Base-by-base conservation (phyloP, 1,140 invertebrate genomes). In the Halesus radiatus region DNA sequence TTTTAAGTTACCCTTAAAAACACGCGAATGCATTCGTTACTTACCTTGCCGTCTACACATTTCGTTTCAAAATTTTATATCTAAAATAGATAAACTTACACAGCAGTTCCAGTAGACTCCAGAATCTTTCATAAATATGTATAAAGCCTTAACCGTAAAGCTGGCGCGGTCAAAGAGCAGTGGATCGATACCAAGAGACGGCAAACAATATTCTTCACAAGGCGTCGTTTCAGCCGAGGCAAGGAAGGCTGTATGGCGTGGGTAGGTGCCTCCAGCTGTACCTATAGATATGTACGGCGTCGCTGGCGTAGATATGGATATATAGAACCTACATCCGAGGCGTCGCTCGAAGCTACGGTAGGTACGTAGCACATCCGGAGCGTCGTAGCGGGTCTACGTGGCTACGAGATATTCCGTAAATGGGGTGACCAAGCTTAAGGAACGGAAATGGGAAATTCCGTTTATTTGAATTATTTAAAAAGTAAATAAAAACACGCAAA, bases 351-450 rank as follows among this genome's bases (percentile, higher is more conserved):
- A 32, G 62, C 62, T 26, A 29, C 37, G 37, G 37, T 45, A 13
- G 37, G 37, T 10, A 45, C 37, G 37, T 45, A 45, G 37, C 37
- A 45, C 62, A 60, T 60, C 56, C 56, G 56, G 56, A 32, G 62
- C 62, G 62, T 66, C 62, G 62, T 29, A 29, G 29, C 22, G 29
- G 62, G 22, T 66, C 62, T 66, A 66, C 62, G 62, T 66, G 62
- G 62, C 23, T 37, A 15, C 62, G 29, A 66, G 62, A 29, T 66
- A 66, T 29, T 22, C 22, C 29, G 37, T 13, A 10, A 13, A 45
- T 45, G n/a, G 62, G 62, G 62, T 66, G 62, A 32, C 62, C 1
- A 7, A 16, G 26, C 1, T 13, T 45, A 8, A 45, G 37, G 8
- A 10, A 13, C 1, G 3, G 37, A 10, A 45, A 45, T 45, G 37